phyloP scores from a whole-genome alignment of 1,140 invertebrate genomes.

The Uloborus diversus region DNA sequence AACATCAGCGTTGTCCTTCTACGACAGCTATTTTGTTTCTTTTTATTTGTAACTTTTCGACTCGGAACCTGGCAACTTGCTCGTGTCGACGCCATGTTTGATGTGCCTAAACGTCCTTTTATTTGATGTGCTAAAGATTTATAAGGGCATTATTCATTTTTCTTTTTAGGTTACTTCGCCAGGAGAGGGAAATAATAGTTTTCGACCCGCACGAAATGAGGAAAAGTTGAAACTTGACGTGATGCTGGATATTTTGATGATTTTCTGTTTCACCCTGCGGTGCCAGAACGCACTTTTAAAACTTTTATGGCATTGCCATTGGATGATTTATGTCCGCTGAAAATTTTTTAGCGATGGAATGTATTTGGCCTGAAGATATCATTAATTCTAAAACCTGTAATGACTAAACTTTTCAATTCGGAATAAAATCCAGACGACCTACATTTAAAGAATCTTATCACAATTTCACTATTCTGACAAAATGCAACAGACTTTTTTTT shows the following conservation, averaged over 20 bases:
- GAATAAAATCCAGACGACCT: too few species aligned
- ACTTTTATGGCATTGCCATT: background rate
- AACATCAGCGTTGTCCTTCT: conserved; percentile 6
- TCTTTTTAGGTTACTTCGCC: background rate
- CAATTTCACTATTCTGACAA: too few species aligned
- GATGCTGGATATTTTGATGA: background rate
- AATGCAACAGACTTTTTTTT: too few species aligned
- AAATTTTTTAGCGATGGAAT: background rate
- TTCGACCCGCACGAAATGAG: background rate
- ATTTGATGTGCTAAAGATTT: conserved; percentile 48
- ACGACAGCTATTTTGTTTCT: background rate
- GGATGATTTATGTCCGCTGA: background rate
- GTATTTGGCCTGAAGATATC: background rate
- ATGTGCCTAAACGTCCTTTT: conserved; percentile 36
- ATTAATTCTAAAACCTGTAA: too few species aligned
- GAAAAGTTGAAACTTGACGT: background rate
- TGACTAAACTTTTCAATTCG: too few species aligned
- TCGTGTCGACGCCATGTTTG: conserved; percentile 25
- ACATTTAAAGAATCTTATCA: too few species aligned
- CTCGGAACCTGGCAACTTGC: conserved; percentile 4
- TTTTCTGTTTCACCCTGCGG: background rate
- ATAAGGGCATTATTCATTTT: conserved; percentile 45
- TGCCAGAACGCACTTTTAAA: background rate
- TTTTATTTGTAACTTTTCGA: background rate
- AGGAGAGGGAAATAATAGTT: background rate